These are phyloP conservation scores for Andrena dorsata DNA, from an alignment of 2,888 invertebrate species.

Conservation along the genomic window DNA sequence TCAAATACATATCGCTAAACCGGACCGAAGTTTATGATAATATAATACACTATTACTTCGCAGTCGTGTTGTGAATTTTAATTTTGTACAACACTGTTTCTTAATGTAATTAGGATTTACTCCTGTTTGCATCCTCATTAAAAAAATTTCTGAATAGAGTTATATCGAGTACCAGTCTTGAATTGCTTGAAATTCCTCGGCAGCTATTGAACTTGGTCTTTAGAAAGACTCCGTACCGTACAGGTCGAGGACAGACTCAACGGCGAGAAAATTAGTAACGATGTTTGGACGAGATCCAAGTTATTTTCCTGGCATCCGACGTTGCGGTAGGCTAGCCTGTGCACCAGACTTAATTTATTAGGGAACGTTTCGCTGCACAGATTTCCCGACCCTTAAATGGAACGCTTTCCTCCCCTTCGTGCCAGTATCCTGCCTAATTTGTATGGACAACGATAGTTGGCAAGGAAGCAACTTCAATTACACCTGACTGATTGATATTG, in stretches of 20 bases:
- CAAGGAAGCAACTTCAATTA: conserved; percentile 3
- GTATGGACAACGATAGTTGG: neutral
- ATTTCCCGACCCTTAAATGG: conserved; percentile 30
- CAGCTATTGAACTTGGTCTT: conserved; percentile 22
- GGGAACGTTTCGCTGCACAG: conserved; percentile 27
- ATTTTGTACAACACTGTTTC: too few relatives aligned
- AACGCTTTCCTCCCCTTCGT: conserved; percentile 1
- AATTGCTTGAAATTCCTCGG: neutral
- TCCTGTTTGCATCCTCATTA: neutral
- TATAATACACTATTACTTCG: too few relatives aligned
- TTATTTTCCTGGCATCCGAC: conserved; percentile 58
- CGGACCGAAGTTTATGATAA: too few relatives aligned
- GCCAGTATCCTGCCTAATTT: conserved; percentile 16
- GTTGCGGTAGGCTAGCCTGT: conserved; percentile 57
- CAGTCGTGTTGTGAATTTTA: too few relatives aligned
- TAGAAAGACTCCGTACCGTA: neutral
- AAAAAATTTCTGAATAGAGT: neutral
- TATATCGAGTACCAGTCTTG: neutral
- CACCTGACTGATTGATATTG: neutral
- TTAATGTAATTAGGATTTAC: neutral
- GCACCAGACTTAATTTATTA: conserved; percentile 44
- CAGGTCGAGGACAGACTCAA: conserved; percentile 29
- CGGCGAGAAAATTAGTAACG: conserved; percentile 59
- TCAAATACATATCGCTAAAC: too few relatives aligned
- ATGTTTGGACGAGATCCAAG: conserved; percentile 56